Base-by-base conservation (phyloP, 2,113 vertebrate genomes). In the Elaphurus davidianus region DNA sequence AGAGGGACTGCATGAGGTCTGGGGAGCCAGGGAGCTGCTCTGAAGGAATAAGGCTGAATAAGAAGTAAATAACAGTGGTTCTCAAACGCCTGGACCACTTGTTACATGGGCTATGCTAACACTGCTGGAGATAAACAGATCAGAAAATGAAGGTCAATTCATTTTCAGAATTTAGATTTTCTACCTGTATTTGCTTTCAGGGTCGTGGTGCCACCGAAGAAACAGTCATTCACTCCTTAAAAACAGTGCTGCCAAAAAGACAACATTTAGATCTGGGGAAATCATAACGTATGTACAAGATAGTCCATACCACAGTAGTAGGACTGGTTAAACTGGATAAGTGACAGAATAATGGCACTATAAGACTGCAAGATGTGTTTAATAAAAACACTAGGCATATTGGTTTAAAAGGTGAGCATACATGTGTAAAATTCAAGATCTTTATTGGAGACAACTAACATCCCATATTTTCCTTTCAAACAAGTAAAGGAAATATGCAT, bases 91-190 rank as follows among this genome's bases (percentile, higher is more conserved):
- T 54, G 64, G 57, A 33, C 50, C 78, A 52, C 7, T 1, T 40
- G 36, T 19, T 27, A 55, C 50, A 82, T 33, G 19, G 30, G n/a
- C 11, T 47, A 1, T 78, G 87, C 30, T 87, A 55, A 76, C 59
- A 6, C n/a, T 55, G 45, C 43, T 86, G 25, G 85, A 90, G 19
- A 82, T 2, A 30, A 71, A 92, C 17, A 21, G 21, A 43, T 76
- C n/a, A 57, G 43, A 96, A 78, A 17, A 64, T n/a, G 52, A 47
- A 67, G 50, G 33, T 52, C 28, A 91, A 83, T 64, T 89, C 40
- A 54, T 54, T 93, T 87, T 90, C 60, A 94, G 83, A 30, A 40
- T 95, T 86, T 40, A 76, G 7, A 84, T 96, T 93, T 96, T 76
- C 47, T 59, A 27, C 50, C 13, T 89, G 10, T 55, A 47, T 91